Percentiles rank a stretch among this genome's conserved stretches.
Conservation (phyloP, 1,140 invertebrate genomes). For the Parapsyche elsis region DNA sequence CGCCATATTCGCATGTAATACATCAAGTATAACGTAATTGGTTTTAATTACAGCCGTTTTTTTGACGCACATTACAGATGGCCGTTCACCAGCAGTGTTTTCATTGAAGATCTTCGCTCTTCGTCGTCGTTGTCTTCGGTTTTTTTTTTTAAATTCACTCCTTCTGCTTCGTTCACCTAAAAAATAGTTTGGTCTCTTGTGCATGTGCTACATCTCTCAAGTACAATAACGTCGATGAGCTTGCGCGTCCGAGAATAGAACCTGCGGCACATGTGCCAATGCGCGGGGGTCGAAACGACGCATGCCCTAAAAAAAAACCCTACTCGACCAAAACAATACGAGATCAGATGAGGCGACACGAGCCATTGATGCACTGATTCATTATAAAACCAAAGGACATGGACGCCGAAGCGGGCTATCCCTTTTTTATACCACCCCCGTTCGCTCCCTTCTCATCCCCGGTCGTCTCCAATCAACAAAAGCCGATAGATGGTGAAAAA, state of each 20-base stretch:
- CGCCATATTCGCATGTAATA: constrained; percentile 9
- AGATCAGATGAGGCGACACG: constrained; percentile 24
- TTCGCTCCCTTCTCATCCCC: constrained; percentile 43
- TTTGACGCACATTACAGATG: constrained; percentile 34
- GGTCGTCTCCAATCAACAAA: constrained; percentile 11
- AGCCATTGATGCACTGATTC: constrained; percentile 15
- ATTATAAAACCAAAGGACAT: constrained; percentile 27
- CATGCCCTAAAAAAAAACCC: constrained; percentile 34
- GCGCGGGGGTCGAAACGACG: constrained; percentile 32
- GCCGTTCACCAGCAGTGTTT: constrained; percentile 16
- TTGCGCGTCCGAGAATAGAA: constrained; percentile 41
- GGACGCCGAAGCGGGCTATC: constrained; percentile 50
- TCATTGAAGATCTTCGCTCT: constrained; percentile 35
- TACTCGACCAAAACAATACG: constrained; percentile 37
- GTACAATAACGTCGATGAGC: constrained; percentile 38
- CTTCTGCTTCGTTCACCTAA: background rate
- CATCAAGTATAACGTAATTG: constrained; percentile 23
- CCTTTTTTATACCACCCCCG: constrained; percentile 46
- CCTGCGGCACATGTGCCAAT: constrained; percentile 37
- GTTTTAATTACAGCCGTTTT: constrained; percentile 33
- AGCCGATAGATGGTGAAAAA: constrained; percentile 43
- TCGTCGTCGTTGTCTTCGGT: constrained; percentile 2
- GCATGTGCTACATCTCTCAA: constrained; percentile 22
- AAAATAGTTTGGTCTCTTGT: background rate
- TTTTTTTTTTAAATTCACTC: background rate